Base-by-base conservation (phyloP, 2,113 vertebrate genomes). In the Odocoileus virginianus region DNA sequence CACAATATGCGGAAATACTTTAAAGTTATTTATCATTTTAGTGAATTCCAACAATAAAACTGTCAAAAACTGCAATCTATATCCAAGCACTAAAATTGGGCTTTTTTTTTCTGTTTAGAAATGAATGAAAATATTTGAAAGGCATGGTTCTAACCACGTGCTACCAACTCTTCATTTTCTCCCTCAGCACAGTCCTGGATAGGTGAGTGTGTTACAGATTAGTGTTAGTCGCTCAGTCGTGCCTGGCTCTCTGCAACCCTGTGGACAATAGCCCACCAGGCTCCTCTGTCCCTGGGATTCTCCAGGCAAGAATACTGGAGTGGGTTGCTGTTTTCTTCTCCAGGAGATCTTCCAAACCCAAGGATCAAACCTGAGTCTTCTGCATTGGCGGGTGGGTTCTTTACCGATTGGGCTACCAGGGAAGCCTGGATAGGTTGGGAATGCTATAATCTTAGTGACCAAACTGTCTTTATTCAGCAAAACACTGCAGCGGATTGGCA, bases 71-170 rank as follows among this genome's bases (percentile, higher is more conserved):
- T 3, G 19, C 45, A 86, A 86, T 40, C 12, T 74, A 14, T 40
- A 74, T 76, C 64, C 33, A 92, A 89, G 81, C 92, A 15, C 17
- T 61, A 43, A 88, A 93, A 55, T 43, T 12, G 17, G 40, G 36
- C 28, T 33, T 74, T 83, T 91, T 91, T 50, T 76, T 96, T 43
- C 27, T 60, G 78, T n/a, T 86, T 74, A n/a, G 40, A 87, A 96
- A 86, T 21, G 78, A 83, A 96, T 74, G 88, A 78, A 81, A 91
- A 87, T 83, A 54, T 83, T 50, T 36, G 43, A 91, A 90, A 97
- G 81, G 33, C 50, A 61, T 6, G 13, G 33, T 43, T 82, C 55
- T 17, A 33, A 3, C 14, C 36, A 30, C 7, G 13, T 33, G 25
- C 11, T 58, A 82, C 33, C 9, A 36, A 45, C 19, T 71, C 87